A percentile compares a stretch with the other conserved stretches of the same genome.
Conservation (phyloP, 1,140 invertebrate species). For the Tetranychus urticae region DNA sequence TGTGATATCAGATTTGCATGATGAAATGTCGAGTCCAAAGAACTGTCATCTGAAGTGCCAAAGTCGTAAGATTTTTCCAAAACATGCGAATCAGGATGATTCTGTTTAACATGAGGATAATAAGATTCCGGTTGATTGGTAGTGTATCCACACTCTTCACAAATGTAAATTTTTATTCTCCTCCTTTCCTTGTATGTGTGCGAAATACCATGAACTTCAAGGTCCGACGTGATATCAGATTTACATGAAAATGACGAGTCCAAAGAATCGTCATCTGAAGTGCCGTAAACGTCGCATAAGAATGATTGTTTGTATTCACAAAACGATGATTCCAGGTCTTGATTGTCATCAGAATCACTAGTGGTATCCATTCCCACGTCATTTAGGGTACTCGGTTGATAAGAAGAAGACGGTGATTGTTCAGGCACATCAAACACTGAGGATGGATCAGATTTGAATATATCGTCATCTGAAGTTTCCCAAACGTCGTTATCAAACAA, state of each 20-base stretch:
- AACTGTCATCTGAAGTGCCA: conserved; percentile 28
- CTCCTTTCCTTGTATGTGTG: conserved; percentile 84
- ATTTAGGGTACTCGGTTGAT: too few species aligned
- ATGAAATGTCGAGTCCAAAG: conserved; percentile 93
- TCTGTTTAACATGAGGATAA: conserved; percentile 80
- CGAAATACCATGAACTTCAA: conserved; percentile 94
- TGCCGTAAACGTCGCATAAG: not conserved
- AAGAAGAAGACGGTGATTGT: too few species aligned
- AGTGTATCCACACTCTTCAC: conserved; percentile 96
- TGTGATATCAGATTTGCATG: conserved; percentile 80
- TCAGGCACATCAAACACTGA: too few species aligned
- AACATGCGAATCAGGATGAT: conserved; percentile 73
- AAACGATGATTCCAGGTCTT: too few species aligned
- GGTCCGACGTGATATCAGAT: conserved; percentile 47
- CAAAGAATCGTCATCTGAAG: not conserved
- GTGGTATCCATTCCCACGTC: too few species aligned
- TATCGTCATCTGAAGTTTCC: too few species aligned
- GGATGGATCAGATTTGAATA: too few species aligned
- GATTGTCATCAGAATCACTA: too few species aligned
- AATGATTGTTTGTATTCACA: too few species aligned
- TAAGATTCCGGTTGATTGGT: conserved; percentile 85
- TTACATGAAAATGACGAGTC: conserved; percentile 20
- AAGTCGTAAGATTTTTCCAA: conserved; percentile 31
- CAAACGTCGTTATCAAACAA: too few species aligned
- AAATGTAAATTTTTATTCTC: conserved; percentile 83